These are phyloP conservation scores for Pipistrellus pygmaeus DNA, from an alignment of 2,797 vertebrate species.

Conservation along the genomic window DNA sequence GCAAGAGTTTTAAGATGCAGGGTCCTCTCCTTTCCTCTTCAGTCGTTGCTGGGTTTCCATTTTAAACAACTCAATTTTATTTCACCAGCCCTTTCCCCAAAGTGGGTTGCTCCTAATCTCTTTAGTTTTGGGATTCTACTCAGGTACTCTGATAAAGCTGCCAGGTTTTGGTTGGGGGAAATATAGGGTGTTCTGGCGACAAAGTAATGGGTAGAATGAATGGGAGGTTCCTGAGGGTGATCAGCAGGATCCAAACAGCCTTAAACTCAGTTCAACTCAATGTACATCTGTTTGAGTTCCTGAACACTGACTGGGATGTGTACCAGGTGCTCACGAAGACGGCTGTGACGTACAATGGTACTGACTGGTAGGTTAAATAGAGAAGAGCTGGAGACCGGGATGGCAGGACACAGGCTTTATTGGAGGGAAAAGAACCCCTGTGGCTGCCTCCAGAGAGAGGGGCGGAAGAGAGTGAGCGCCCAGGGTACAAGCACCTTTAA, in stretches of 20 bases:
- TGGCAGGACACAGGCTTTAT: no score
- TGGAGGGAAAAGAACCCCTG: no score
- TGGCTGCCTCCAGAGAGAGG: no score
- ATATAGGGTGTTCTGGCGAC: not conserved
- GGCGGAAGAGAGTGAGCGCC: no score
- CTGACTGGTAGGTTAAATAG: no score
- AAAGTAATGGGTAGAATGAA: not conserved
- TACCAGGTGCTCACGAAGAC: not conserved
- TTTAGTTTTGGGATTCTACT: conserved; percentile 7
- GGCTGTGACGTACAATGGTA: not conserved
- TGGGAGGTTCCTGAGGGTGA: not conserved
- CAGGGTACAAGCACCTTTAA: no score
- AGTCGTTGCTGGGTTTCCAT: conserved; percentile 24
- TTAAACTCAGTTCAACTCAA: not conserved
- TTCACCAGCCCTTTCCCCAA: not conserved
- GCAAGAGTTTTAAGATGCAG: not conserved
- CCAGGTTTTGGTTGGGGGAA: not conserved
- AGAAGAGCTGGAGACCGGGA: no score
- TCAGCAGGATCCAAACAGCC: not conserved
- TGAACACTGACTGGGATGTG: not conserved
- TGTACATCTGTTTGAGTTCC: not conserved
- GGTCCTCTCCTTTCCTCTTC: not conserved
- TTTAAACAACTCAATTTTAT: conserved; percentile 6
- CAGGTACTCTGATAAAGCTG: not conserved
- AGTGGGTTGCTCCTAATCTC: not conserved